phyloP scores from a whole-genome alignment of 53 echinoderm and acorn worm species.

The Holothuria scabra region DNA sequence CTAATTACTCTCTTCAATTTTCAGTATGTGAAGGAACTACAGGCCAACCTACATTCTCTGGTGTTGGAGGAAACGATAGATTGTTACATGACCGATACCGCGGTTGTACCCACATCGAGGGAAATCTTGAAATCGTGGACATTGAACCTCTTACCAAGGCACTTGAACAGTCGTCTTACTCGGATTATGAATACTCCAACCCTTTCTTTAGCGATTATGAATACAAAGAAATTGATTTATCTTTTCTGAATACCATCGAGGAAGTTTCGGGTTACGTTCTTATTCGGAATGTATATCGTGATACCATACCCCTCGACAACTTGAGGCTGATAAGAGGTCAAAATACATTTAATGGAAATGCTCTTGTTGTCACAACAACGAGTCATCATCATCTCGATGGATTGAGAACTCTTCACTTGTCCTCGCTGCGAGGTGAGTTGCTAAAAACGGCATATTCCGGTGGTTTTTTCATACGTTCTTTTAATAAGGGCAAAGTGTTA shows the following conservation, averaged over 20 bases:
- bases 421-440: constrained; percentile 2
- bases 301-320: not conserved
- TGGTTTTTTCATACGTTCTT: too few relatives aligned
- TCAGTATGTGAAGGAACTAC: too few relatives aligned
- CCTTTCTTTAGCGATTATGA: not conserved
- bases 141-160: not conserved
- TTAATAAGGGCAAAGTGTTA: too few relatives aligned
- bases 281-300: not conserved
- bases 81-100: not conserved
- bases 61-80: too few relatives aligned
- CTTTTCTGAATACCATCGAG: not conserved
- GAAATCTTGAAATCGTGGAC: constrained; percentile 21
- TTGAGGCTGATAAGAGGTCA: constrained; percentile 23
- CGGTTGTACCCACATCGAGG: constrained; percentile 8
- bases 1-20: too few relatives aligned
- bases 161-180: not conserved
- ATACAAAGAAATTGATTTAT: not conserved
- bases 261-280: constrained; percentile 35
- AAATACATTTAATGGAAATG: not conserved
- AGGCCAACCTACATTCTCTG: too few relatives aligned
- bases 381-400: not conserved
- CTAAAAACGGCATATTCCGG: too few relatives aligned
- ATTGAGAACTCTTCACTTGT: not conserved
- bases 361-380: not conserved
- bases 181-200: not conserved